These are phyloP conservation scores for Xiphophorus hellerii DNA, from an alignment of 2,113 vertebrate genomes.

Conservation along the genomic window DNA sequence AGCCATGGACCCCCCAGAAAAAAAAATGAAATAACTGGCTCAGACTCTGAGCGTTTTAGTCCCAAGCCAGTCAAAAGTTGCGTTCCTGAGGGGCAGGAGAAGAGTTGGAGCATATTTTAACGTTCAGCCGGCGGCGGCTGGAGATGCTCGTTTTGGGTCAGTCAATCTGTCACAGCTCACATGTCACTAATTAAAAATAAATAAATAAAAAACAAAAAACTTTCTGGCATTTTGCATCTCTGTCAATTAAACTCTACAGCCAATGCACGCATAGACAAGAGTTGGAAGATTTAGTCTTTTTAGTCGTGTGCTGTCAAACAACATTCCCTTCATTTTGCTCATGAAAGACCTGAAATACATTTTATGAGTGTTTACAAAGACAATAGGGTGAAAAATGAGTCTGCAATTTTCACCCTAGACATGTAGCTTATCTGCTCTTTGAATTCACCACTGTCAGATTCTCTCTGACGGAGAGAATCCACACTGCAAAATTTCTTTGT, in stretches of 20 bases:
- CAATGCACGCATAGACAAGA: background rate
- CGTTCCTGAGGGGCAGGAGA: background rate
- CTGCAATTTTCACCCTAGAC: background rate
- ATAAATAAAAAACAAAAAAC: background rate
- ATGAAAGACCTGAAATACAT: background rate
- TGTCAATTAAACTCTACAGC: background rate
- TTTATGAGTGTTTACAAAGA: background rate
- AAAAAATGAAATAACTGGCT: slow-evolving; percentile 4
- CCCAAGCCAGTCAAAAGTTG: background rate
- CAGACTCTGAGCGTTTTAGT: background rate
- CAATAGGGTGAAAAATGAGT: background rate
- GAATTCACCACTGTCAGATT: background rate
- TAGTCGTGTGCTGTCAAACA: background rate
- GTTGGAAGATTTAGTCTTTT: background rate
- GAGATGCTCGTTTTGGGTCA: background rate
- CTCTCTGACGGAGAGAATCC: background rate
- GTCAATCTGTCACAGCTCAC: background rate
- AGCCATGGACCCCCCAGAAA: background rate
- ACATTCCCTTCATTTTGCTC: background rate
- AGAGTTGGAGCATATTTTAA: slow-evolving; percentile 24
- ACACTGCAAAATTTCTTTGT: background rate
- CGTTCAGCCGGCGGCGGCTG: background rate
- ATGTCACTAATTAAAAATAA: slow-evolving; percentile 8
- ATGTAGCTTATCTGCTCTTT: background rate
- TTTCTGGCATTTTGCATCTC: background rate